Conservation (phyloP, 2,888 invertebrate species). For the Catocala sponsa region DNA sequence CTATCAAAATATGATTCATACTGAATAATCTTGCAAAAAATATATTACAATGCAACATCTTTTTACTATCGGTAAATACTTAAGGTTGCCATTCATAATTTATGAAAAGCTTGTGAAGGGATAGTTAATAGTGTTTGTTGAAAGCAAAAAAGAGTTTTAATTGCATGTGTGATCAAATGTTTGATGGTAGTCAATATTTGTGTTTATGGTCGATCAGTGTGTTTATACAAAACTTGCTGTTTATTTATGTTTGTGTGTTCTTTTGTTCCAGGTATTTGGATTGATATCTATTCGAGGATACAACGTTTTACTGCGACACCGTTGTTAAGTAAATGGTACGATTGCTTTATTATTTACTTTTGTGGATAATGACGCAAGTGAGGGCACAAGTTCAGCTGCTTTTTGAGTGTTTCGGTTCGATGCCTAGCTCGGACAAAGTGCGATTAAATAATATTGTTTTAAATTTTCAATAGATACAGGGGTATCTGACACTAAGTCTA, state of each 20-base stretch:
- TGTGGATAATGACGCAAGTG: too few relatives aligned
- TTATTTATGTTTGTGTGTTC: constrained; percentile 20
- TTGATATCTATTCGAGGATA: background rate
- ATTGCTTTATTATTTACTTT: too few relatives aligned
- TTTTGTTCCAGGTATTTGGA: constrained; percentile 41
- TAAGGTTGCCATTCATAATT: constrained; percentile 16
- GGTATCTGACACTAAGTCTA: too few relatives aligned
- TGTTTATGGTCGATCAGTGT: constrained; percentile 30
- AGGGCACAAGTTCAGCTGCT: too few relatives aligned
- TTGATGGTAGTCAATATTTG: constrained; percentile 43
- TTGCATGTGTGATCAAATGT: constrained; percentile 49
- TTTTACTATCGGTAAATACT: constrained; percentile 5
- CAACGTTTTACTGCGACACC: too few relatives aligned
- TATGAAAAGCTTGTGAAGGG: constrained; percentile 42
- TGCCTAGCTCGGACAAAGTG: too few relatives aligned
- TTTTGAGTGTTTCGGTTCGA: too few relatives aligned
- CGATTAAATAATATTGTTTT: too few relatives aligned
- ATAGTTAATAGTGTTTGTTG: constrained; percentile 36
- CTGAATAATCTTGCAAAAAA: background rate
- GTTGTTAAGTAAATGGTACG: too few relatives aligned
- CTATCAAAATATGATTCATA: background rate
- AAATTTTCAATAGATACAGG: too few relatives aligned
- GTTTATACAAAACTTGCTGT: constrained; percentile 21
- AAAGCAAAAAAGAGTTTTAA: constrained; percentile 44
- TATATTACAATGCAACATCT: background rate